Base-by-base conservation (phyloP, 2,888 invertebrate species). In the Dendrolimus houi region DNA sequence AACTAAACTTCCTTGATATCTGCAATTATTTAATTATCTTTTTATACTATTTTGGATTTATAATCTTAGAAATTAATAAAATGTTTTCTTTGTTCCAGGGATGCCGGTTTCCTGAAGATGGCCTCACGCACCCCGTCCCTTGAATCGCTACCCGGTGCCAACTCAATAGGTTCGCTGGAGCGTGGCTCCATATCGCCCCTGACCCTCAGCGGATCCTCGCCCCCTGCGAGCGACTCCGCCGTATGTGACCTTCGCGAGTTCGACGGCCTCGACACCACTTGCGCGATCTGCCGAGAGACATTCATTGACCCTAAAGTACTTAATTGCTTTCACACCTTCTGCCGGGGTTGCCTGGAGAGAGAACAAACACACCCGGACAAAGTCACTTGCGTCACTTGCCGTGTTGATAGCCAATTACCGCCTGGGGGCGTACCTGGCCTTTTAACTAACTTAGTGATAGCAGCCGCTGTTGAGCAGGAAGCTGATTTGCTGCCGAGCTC, bases 71-170 rank as follows among this genome's bases (percentile, higher is more conserved):
- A 29, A 29, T 47, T 68, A 63, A 64, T 57, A 58, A 62, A 56
- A 66, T 60, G 14, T 74, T 75, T 83, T 75, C 77, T 67, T 90
- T 90, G 87, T 94, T 93, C 52, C 93, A 95, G 95, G 95, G 94
- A 95, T 95, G 95, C 94, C 93, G 95, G 94, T 94, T 94, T 94
- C 94, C 92, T 95, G 94, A 96, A 95, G 94, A 96, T 97, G 97
- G 97, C 96, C 93, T 96, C 97, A 92, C 93, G 93, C 89, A 96
- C 97, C 92, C 96, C 96, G 91, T 97, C 97, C 91, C 93, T 97
- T 92, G 97, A 97, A 93, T 97, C 97, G 92, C 93, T 96, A 92
- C 95, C 95, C 84, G 95, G 95, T 93, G 96, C 96, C 91, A 96
- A 96, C 92, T 96, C 96, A 83, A 95, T 96, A 92, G 96, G 96